Evolutionary conservation across 2,113 vertebrate genomes (phyloP).

Genomic region (Bufo gargarizans): DNA sequence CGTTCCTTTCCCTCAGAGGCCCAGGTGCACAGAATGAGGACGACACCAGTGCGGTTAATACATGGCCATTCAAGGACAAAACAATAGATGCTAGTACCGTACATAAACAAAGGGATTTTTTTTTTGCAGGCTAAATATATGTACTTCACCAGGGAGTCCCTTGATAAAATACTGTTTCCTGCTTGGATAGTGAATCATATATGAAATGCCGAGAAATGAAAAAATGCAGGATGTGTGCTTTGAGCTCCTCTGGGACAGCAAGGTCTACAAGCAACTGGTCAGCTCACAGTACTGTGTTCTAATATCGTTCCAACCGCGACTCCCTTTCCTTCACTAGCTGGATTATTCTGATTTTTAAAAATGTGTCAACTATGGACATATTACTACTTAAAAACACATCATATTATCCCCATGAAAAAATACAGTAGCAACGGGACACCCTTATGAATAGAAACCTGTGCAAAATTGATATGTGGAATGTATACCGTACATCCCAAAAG

Average conservation of each 20-base stretch:
- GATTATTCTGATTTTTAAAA: neutral
- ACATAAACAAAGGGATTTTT: constrained; percentile 20
- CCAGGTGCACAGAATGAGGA: constrained; percentile 58
- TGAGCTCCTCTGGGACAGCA: neutral
- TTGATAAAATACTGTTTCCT: constrained; percentile 29
- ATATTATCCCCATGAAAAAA: too few species aligned
- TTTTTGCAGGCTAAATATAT: constrained; percentile 34
- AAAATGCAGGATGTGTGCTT: constrained; percentile 38
- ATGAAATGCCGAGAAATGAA: constrained; percentile 22
- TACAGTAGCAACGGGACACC: too few species aligned
- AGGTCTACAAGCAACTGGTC: constrained; percentile 27
- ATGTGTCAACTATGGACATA: too few species aligned
- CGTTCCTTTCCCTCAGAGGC: constrained; percentile 48
- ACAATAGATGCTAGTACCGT: constrained; percentile 43
- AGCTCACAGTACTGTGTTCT: neutral
- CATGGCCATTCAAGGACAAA: constrained; percentile 56
- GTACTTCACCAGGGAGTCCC: constrained; percentile 19
- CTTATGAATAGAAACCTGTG: too few species aligned
- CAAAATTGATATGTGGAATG: too few species aligned
- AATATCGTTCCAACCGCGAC: neutral
- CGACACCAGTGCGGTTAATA: constrained; percentile 23
- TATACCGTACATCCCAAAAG: too few species aligned
- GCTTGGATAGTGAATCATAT: constrained; percentile 49
- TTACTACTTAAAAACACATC: too few species aligned
- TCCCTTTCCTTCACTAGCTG: neutral